Base-by-base conservation (phyloP, 2,888 invertebrate species). In the Peribatodes rhomboidaria region DNA sequence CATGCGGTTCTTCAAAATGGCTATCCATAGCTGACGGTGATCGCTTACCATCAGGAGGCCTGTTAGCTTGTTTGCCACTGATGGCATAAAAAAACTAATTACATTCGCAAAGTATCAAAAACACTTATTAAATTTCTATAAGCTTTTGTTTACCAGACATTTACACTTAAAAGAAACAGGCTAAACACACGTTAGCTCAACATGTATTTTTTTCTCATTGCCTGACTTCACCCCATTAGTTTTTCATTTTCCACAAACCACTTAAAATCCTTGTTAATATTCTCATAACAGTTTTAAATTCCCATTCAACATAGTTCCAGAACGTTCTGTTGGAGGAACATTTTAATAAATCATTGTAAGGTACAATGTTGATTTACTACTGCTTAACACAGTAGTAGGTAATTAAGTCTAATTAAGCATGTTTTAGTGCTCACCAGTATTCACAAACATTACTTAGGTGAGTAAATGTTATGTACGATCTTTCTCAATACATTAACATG, bases 211-310 rank as follows among this genome's bases (percentile, higher is more conserved):
- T 50, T 18, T 35, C 20, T 10, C 55, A 63, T 73, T 54, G 71
- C 72, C 69, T 73, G 73, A 73, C 69, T 65, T 16, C 20, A 49
- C 20, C 55, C 65, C 64, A 65, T 73, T 73, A 69, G 61, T 65
- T 65, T 71, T 70, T 67, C 65, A 71, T 70, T 65, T 71, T 67
- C 73, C 69, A 65, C 65, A 57, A 64, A 70, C 65, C 65, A 71
- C 68, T 71, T 68, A 56, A 68, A 73, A 67, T 61, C 65, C 61
- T 71, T 73, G 71, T 71, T 70, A 69, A 70, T 70, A 68, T 66
- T 63, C 65, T 71, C 61, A 61, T 69, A 71, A 71, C 69, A 69
- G 70, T 70, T 73, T 73, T 67, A 71, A 71, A 73, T 71, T 68
- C 69, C 67, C 69, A 73, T 73, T 71, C 64, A 71, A 65, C 73